Evolutionary conservation across 2,888 invertebrate species (phyloP), one percentile per base, ranked within the genome.

Genomic region (Protodeltote pygarga): DNA sequence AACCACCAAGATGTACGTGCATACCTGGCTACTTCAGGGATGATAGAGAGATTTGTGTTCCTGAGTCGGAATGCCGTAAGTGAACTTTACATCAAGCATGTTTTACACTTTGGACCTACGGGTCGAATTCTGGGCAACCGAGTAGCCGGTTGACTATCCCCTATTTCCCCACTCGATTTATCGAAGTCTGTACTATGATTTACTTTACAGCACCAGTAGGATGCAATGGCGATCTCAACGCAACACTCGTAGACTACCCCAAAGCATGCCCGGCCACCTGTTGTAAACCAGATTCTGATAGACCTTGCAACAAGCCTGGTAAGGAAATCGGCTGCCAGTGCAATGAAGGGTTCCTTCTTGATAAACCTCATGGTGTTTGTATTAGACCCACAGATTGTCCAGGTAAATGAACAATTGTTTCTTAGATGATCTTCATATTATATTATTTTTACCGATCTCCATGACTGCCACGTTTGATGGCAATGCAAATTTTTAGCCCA

Each of bases 1-100:
- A 59, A 21, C 17, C 32, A 1, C 79, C 79, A 2, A 55, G 58
- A 28, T 80, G 80, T 39, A 40, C 70, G 1, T 81, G 81, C 35
- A 42, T 55, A 17, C 9, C 53, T 1, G 74, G 69, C 0, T 75
- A 42, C 37, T 73, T 45, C 5, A 70, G 77, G 17, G 61, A 75
- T 11, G 1, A 44, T 0, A 15, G 31, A 2, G 57, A 59, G 17
- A 16, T 61, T 3, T 81, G 81, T 49, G 53, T 79, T n/a, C 65
- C 61, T 16, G 51, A 53, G 15, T 10, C 19, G 3, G 10, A 75
- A 24, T 75, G 74, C 35, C 28, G 75, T 78, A 40, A 49, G 57
- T 49, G n/a, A 33, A 2, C 13, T 13, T n/a, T n/a, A 2, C 2
- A 15, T 23, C 6, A 17, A n/a, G n/a, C n/a, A 33, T 3, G n/a